A percentile compares a stretch with the other conserved stretches of the same genome.
Evolutionary conservation across 2,797 vertebrate species (phyloP).

Genomic region (Rhincodon typus): DNA sequence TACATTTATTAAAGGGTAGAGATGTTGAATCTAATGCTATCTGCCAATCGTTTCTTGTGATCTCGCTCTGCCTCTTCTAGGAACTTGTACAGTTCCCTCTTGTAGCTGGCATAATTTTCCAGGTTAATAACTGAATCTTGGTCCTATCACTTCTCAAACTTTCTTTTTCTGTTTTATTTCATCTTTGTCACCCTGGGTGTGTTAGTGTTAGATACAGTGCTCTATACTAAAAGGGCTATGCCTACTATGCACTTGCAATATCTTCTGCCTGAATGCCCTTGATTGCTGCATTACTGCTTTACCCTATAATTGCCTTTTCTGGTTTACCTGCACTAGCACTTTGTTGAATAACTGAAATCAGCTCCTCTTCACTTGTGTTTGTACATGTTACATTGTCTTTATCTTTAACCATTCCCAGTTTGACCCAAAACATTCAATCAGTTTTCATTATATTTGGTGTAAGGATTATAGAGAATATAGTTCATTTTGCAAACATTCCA

Average conservation of each 20-base stretch:
- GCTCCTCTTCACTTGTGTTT: neutral
- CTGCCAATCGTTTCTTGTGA: neutral
- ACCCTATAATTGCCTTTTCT: neutral
- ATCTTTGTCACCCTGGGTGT: neutral
- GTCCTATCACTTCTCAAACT: neutral
- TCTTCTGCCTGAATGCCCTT: neutral
- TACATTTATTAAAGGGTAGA: neutral
- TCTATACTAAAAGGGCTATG: neutral
- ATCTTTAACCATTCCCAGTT: neutral
- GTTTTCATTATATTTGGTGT: neutral
- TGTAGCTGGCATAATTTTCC: neutral
- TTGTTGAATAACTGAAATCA: neutral
- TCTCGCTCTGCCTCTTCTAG: neutral
- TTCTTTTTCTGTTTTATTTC: neutral
- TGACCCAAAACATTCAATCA: neutral
- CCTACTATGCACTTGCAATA: neutral
- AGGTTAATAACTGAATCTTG: neutral
- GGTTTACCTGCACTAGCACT: neutral
- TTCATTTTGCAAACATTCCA: neutral
- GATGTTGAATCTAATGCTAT: neutral
- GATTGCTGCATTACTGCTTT: neutral
- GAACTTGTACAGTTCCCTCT: neutral
- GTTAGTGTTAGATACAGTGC: neutral
- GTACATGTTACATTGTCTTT: neutral
- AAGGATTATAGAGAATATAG: neutral